Evolutionary conservation across 2,113 vertebrate species (phyloP).

Genomic region (Vimba vimba): DNA sequence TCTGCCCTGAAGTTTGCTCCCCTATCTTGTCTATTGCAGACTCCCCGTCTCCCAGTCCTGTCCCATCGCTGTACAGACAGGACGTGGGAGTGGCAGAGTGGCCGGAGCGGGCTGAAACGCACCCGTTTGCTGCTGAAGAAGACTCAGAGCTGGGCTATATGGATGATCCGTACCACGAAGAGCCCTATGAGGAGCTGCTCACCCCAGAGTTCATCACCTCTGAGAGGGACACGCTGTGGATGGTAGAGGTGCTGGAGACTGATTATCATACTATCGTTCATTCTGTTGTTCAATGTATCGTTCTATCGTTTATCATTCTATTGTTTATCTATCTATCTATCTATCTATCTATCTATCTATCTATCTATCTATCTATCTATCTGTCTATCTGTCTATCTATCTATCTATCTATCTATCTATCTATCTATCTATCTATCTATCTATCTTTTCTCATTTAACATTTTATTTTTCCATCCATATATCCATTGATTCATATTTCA

Average conservation of each 20-base stretch:
- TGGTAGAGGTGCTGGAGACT: slow-evolving; percentile 74
- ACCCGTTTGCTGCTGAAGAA: slow-evolving; percentile 76
- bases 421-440: not conserved
- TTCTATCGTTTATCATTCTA: no score
- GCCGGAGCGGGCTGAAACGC: slow-evolving; percentile 78
- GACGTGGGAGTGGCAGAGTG: slow-evolving; percentile 71
- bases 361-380: no score
- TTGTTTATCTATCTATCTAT: no score
- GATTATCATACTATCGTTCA: not conserved
- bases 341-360: no score
- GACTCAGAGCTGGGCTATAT: slow-evolving; percentile 80
- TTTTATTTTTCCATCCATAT: not conserved
- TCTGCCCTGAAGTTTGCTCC: not conserved
- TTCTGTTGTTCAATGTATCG: no score
- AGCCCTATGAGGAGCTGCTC: slow-evolving; percentile 80
- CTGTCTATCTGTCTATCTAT: no score
- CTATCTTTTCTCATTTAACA: not conserved
- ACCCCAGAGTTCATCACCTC: slow-evolving; percentile 77
- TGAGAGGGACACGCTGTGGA: slow-evolving; percentile 78
- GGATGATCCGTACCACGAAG: slow-evolving; percentile 81
- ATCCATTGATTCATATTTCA: no score
- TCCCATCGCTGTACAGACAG: slow-evolving; percentile 73
- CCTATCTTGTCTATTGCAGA: slow-evolving; percentile 60
- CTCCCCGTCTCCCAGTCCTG: slow-evolving; percentile 72
- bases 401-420: no score